These are phyloP conservation scores for Zoanthus sociatus DNA, from an alignment of 92 coral and sea anemone species.

Conservation along the genomic window DNA sequence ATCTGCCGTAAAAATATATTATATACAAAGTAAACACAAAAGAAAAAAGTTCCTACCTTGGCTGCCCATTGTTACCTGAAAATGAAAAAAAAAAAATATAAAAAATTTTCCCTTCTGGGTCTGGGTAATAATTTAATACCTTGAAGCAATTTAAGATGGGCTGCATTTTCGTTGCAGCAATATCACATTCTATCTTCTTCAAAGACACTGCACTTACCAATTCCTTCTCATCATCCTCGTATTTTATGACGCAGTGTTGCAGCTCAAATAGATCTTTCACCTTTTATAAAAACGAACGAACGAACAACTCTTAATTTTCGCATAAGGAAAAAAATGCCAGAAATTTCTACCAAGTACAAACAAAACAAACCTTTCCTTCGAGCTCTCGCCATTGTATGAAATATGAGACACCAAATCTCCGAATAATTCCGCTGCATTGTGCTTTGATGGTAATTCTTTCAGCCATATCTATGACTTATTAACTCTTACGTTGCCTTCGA, in stretches of 20 bases:
- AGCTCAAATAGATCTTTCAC: not conserved
- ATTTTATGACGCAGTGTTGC: not conserved
- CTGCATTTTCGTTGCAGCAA: not conserved
- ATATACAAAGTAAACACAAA: too few species aligned
- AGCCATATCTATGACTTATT: not conserved
- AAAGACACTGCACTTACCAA: not conserved
- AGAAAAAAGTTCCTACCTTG: not conserved
- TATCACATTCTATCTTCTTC: not conserved
- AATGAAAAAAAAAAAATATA: not conserved
- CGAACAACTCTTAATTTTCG: not conserved
- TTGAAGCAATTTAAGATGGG: not conserved
- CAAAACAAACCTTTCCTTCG: conserved; percentile 7
- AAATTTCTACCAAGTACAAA: not conserved
- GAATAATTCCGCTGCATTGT: not conserved
- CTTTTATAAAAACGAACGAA: not conserved
- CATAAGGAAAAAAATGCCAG: not conserved
- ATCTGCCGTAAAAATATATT: too few species aligned
- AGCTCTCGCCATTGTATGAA: not conserved
- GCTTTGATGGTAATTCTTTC: conserved; percentile 6
- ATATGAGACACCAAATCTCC: not conserved
- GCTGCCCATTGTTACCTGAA: not conserved
- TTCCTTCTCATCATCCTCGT: conserved; percentile 16
- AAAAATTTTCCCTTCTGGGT: not conserved
- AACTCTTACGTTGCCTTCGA: not conserved
- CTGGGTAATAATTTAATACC: not conserved